Percentiles rank a stretch among this genome's conserved stretches.
Conservation (phyloP, 2,888 invertebrate species). For the Stictocephala bisonia region DNA sequence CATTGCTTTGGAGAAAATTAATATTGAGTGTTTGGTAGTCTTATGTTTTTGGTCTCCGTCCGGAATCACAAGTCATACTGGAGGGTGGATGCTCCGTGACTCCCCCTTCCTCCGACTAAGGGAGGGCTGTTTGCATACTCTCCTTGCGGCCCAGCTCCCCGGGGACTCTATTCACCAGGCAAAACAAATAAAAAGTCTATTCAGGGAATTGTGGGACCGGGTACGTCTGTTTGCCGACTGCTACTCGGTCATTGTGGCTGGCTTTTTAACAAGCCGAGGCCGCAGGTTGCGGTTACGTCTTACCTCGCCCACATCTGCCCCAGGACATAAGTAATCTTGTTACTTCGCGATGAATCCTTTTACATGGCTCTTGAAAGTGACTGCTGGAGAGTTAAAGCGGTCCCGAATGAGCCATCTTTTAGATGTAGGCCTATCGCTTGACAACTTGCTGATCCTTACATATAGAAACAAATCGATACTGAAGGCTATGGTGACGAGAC, state of each 20-base stretch:
- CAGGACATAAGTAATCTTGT: not conserved
- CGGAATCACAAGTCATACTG: too few species aligned
- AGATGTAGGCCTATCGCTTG: too few species aligned
- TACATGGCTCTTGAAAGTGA: too few species aligned
- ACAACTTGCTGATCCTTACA: too few species aligned
- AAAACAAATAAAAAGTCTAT: conserved; percentile 51
- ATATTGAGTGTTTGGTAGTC: too few species aligned
- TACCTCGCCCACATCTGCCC: not conserved
- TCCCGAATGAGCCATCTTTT: too few species aligned
- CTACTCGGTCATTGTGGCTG: conserved; percentile 12
- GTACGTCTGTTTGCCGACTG: conserved; percentile 45
- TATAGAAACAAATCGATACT: too few species aligned
- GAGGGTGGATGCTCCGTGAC: not conserved
- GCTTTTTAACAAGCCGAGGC: conserved; percentile 38
- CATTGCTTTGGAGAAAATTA: too few species aligned
- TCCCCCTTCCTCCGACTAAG: too few species aligned
- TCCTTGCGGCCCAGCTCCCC: conserved; percentile 37
- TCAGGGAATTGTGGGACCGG: conserved; percentile 42
- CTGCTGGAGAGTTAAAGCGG: too few species aligned
- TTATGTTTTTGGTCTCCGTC: too few species aligned
- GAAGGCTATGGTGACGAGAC: too few species aligned
- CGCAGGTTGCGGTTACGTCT: not conserved
- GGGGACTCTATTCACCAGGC: conserved; percentile 32
- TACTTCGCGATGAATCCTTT: not conserved
- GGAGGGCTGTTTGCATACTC: conserved; percentile 38